phyloP scores from a whole-genome alignment of 2,113 vertebrate genomes.

The Carlito syrichta region DNA sequence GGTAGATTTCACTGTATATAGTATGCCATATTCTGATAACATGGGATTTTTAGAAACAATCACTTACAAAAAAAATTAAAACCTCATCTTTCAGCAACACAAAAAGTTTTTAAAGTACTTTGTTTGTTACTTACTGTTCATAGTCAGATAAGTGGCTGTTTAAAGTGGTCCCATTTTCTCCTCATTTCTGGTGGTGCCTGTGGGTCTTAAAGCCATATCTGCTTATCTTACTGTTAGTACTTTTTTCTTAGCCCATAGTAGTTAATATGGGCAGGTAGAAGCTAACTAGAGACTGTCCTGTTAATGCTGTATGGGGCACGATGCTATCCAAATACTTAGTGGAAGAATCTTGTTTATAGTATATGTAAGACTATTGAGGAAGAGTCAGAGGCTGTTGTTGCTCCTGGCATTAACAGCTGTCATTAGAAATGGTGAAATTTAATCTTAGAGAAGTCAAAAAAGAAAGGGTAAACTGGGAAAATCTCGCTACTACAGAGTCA shows the following conservation, averaged over 20 bases:
- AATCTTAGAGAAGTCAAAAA: not conserved
- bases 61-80: not conserved
- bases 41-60: not conserved
- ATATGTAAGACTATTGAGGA: not conserved
- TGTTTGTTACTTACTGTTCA: not conserved
- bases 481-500: not conserved
- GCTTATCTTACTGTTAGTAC: not conserved
- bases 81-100: not conserved
- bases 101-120: conserved; percentile 17
- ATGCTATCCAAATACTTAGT: not conserved
- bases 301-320: not conserved
- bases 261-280: not conserved
- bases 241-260: not conserved
- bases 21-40: not conserved
- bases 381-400: not conserved
- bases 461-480: not conserved
- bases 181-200: conserved; percentile 27
- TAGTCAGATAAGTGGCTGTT: conserved; percentile 18
- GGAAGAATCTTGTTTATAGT: not conserved
- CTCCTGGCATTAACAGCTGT: not conserved
- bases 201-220: conserved; percentile 54
- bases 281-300: not conserved
- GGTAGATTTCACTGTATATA: not conserved
- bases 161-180: not conserved
- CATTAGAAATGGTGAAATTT: not conserved